These are phyloP conservation scores for Pithys albifrons DNA, from an alignment of 2,113 vertebrate genomes.

Conservation along the genomic window DNA sequence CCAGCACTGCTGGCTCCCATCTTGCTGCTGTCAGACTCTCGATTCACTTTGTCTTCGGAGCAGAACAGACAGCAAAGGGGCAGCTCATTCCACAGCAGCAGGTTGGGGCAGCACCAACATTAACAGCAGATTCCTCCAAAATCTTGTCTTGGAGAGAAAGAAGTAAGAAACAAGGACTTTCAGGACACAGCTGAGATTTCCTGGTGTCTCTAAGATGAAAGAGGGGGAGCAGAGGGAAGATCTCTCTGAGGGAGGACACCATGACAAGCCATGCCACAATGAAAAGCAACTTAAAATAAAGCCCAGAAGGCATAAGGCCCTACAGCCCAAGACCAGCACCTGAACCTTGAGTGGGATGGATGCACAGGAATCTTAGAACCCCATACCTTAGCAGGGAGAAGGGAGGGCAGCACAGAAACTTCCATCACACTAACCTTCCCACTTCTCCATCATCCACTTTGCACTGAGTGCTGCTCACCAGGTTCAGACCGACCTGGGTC, in stretches of 20 bases:
- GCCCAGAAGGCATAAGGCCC: not conserved
- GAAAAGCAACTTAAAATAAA: not conserved
- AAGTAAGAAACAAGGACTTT: not conserved
- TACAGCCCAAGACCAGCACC: not conserved
- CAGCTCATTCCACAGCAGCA: accelerated
- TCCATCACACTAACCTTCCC: not conserved
- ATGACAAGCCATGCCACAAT: accelerated
- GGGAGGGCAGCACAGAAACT: not conserved
- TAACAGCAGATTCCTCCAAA: not conserved
- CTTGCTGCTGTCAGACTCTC: not conserved
- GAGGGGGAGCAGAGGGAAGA: not conserved
- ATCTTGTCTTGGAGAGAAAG: not conserved
- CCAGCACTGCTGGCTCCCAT: not conserved
- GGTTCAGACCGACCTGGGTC: accelerated
- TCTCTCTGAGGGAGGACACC: not conserved
- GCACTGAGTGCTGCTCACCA: accelerated
- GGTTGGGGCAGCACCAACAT: not conserved
- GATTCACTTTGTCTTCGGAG: not conserved
- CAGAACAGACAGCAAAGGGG: not conserved
- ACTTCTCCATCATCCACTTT: not conserved
- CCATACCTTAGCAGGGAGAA: not conserved
- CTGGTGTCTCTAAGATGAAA: not conserved
- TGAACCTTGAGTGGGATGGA: not conserved
- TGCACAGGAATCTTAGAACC: not conserved
- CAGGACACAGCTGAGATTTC: not conserved